A percentile compares a stretch with the other conserved stretches of the same genome.
phyloP scores from a whole-genome alignment of 2,113 vertebrate genomes.

The Laterallus jamaicensis region DNA sequence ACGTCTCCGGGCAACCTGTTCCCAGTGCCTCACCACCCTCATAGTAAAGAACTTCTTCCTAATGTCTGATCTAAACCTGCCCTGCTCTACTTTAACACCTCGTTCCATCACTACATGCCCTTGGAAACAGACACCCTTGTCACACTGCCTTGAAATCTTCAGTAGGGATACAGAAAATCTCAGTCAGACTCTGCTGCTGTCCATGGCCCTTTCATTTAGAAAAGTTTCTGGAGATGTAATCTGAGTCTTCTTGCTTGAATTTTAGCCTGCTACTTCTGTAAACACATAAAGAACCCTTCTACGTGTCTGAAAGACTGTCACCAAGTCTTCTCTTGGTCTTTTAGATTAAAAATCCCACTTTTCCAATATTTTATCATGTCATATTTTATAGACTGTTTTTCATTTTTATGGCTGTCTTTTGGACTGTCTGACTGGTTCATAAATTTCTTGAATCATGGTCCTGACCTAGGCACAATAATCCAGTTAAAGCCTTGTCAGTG shows the following conservation, averaged over 20 bases:
- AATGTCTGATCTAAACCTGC: no score
- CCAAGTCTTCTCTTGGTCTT: not conserved
- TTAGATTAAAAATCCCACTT: not conserved
- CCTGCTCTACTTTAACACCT: no score
- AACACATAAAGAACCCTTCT: not conserved
- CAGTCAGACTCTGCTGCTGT: not conserved
- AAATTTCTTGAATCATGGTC: slow-evolving; percentile 14
- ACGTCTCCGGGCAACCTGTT: no score
- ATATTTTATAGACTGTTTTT: not conserved
- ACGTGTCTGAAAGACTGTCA: not conserved
- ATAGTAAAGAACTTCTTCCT: no score
- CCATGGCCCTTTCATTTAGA: not conserved
- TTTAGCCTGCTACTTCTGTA: not conserved
- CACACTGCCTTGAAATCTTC: not conserved
- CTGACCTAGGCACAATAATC: not conserved
- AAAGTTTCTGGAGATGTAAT: not conserved
- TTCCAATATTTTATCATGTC: not conserved
- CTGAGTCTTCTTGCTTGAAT: not conserved
- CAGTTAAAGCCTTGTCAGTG: slow-evolving; percentile 10
- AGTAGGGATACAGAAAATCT: not conserved
- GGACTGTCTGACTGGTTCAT: not conserved
- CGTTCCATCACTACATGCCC: no score
- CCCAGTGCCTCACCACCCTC: no score
- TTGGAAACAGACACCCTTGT: no score
- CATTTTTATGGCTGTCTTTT: slow-evolving; percentile 7